Conservation (phyloP, 2,888 invertebrate genomes). For the Neoscelio sp. region DNA sequence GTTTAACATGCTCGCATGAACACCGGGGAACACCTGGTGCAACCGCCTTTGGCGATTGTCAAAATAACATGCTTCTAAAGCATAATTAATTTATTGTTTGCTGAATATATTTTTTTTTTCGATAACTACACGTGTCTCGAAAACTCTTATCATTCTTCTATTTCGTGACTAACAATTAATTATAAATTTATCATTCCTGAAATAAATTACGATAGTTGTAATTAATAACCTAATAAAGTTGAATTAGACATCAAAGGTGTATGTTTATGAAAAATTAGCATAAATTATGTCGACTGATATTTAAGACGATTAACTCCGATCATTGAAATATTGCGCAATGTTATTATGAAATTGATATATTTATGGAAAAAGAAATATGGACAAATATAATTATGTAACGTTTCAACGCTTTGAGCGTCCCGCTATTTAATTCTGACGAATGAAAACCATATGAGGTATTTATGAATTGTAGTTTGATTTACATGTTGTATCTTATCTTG, state of each 20-base stretch:
- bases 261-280: conserved; percentile 1
- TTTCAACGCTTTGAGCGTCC: too few relatives aligned
- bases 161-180: conserved; percentile 5
- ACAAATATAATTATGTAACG: too few relatives aligned
- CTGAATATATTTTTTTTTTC: conserved; percentile 9
- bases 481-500: conserved; percentile 15
- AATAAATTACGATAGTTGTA: neutral
- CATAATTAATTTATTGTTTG: conserved; percentile 50
- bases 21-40: conserved; percentile 74
- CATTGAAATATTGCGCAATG: neutral
- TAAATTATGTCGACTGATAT: neutral
- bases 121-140: conserved; percentile 20
- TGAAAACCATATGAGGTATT: neutral
- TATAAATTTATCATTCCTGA: conserved; percentile 6
- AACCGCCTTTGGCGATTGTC: conserved; percentile 68
- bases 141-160: conserved; percentile 1
- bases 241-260: neutral
- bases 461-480: conserved; percentile 14
- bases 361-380: neutral
- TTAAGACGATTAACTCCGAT: neutral
- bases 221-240: conserved; percentile 12
- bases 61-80: conserved; percentile 71
- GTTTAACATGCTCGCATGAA: conserved; percentile 67
- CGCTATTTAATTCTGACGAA: too few relatives aligned
- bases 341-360: neutral